Conservation (phyloP, 2,888 invertebrate genomes). For the Orthosia incerta region DNA sequence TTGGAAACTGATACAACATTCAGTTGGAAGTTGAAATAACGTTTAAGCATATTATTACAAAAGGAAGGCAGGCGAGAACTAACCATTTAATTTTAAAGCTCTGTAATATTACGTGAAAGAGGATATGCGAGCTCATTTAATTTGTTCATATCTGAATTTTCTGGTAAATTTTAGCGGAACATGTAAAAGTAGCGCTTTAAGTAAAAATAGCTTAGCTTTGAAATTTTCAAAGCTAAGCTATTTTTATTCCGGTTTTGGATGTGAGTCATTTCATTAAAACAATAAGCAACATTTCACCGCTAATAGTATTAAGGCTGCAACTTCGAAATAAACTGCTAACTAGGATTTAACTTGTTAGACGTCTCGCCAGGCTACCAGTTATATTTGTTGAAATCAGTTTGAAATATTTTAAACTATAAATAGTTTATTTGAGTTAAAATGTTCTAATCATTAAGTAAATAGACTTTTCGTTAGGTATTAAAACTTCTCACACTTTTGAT, state of each 20-base stretch:
- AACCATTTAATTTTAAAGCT: constrained; percentile 6
- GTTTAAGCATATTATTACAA: neutral
- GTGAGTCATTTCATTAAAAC: neutral
- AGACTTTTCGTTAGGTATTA: neutral
- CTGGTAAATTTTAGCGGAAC: neutral
- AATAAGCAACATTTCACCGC: neutral
- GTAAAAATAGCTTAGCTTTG: neutral
- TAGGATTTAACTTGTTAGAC: constrained; percentile 2
- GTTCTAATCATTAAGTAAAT: neutral
- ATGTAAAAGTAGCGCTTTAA: neutral
- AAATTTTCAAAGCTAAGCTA: too few relatives aligned
- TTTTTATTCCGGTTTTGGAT: neutral
- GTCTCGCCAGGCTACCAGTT: neutral
- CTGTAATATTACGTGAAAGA: neutral
- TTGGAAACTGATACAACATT: too few relatives aligned
- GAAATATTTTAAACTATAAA: neutral
- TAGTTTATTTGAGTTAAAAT: neutral
- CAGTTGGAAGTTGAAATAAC: neutral
- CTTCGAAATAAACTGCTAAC: neutral
- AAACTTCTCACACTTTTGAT: too few relatives aligned
- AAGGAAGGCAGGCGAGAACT: constrained; percentile 1
- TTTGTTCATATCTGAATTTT: neutral
- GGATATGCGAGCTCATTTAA: neutral
- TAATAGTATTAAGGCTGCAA: neutral
- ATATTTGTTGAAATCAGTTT: neutral